Conservation (phyloP, 2,113 vertebrate genomes). For the Antechinus stuartii region DNA sequence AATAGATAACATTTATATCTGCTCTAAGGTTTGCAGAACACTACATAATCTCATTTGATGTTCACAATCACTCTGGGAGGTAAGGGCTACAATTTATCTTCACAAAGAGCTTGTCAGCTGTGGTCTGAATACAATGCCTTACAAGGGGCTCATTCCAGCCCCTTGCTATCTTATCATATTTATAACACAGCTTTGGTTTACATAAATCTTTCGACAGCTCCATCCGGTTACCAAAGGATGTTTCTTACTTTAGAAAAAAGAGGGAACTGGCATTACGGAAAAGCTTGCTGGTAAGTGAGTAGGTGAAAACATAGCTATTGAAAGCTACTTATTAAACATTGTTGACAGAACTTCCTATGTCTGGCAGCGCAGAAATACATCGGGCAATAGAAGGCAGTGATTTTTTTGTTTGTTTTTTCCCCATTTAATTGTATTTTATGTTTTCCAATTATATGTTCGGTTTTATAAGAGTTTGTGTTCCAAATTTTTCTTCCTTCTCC, state of each 20-base stretch:
- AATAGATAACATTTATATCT: neutral
- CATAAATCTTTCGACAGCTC: conserved; percentile 79
- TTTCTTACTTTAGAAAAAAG: conserved; percentile 85
- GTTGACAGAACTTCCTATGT: neutral
- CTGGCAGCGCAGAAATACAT: neutral
- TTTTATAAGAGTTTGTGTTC: no score
- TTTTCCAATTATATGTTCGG: no score
- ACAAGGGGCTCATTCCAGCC: neutral
- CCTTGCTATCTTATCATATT: neutral
- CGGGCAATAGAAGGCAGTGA: neutral
- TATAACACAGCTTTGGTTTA: conserved; percentile 32
- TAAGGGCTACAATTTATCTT: neutral
- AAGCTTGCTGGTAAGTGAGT: conserved; percentile 79
- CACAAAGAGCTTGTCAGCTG: neutral
- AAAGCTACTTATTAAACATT: neutral
- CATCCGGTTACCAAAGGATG: conserved; percentile 84
- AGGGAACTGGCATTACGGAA: conserved; percentile 83
- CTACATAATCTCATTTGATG: neutral
- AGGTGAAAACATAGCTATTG: neutral
- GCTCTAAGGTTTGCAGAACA: neutral
- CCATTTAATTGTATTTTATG: no score
- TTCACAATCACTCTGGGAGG: neutral
- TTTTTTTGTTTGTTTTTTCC: no score
- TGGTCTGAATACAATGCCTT: neutral
- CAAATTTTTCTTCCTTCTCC: no score